Percentiles rank a stretch among this genome's conserved stretches.
These are phyloP conservation scores for Lypha dubia DNA, from an alignment of 2,888 invertebrate species.

Conservation along the genomic window DNA sequence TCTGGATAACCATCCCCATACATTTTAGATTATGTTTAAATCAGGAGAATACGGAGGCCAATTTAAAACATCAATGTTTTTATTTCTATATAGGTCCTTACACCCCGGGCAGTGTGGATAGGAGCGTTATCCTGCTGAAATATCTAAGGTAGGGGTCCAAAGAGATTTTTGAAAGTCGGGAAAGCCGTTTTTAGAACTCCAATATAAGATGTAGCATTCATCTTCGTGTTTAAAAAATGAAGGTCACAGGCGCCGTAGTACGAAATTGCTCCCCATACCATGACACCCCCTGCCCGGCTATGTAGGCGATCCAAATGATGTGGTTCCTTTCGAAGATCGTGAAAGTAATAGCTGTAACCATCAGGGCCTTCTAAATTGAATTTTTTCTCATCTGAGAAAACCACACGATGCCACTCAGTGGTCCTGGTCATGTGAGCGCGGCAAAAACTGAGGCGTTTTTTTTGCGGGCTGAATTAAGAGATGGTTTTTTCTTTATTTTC, in stretches of 20 bases:
- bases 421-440: background rate
- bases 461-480: background rate
- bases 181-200: background rate
- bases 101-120: background rate
- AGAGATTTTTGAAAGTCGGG: conserved; percentile 7
- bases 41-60: background rate
- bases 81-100: background rate
- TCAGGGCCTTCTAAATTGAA: too few species aligned
- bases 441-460: background rate
- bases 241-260: too few species aligned
- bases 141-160: background rate
- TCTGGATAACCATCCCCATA: conserved; percentile 4
- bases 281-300: too few species aligned
- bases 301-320: too few species aligned
- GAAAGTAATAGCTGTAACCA: too few species aligned
- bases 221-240: too few species aligned
- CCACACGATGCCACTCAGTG: too few species aligned
- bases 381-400: too few species aligned
- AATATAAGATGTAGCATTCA: too few species aligned
- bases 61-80: background rate
- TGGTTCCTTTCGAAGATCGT: too few species aligned
- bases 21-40: too few species aligned
- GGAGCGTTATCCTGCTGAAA: background rate
- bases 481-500: background rate
- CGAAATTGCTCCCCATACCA: too few species aligned